Evolutionary conservation across 2,113 vertebrate species (phyloP), one percentile per base, ranked within the genome.

Genomic region (Lasiurus cinereus): DNA sequence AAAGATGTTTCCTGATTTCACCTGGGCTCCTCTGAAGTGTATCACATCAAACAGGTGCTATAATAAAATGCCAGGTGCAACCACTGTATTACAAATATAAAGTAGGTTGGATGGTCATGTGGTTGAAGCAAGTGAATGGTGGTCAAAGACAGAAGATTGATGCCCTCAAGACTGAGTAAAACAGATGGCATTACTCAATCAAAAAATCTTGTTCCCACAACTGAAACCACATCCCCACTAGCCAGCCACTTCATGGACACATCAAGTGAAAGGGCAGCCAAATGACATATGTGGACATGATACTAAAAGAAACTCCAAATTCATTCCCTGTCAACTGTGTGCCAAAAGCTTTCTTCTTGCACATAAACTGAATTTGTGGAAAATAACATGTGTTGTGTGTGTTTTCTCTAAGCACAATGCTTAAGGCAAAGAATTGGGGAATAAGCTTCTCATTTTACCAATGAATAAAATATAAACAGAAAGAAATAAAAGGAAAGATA

Each of bases 1-100:
- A 85, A 94, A 92, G 67, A 85, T 52, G 22, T 80, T 92, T 76
- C n/a, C 80, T 96, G 48, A 91, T 50, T 94, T 94, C 18, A 67
- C 56, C 67, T 64, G 46, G 50, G 18, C 8, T 93, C 48, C 87
- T 93, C 80, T 50, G 43, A 90, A 92, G 46, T 56, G 2, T 50
- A 83, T 82, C 72, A 50, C 72, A 90, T 95, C 78, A 94, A 70
- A 88, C 19, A 94, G 33, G 46, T 72, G 50, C 43, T 76, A 27
- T 5, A 66, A 82, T 56, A 62, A 83, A 79, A 94, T 43, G 64
- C n/a, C 74, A 62, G 56, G 39, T 43, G 59, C 90, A 48, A 27
- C 29, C 18, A 24, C n/a, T 33, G 79, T 72, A 72, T 87, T 10
- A 83, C 27, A 79, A 79, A 8, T 15, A 88, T 31, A 29, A 91